Evolutionary conservation across 2,113 vertebrate species (phyloP), one percentile per base, ranked within the genome.

Genomic region (Notothenia rossii): DNA sequence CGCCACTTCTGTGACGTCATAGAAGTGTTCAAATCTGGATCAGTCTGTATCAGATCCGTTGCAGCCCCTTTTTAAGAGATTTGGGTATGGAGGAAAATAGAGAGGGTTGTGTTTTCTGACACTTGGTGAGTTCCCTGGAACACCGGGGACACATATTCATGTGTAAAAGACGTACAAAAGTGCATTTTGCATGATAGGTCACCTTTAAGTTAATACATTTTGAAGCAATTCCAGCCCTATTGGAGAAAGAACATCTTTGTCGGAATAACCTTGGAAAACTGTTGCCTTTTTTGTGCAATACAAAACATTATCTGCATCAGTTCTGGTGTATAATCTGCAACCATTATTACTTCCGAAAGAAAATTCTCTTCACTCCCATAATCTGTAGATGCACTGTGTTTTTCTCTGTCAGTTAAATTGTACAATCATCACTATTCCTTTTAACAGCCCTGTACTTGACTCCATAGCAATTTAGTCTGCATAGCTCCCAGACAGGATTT

Each of bases 341-440:
- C 29, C 4, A 10, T 40, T 25, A 36, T 56, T 69, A 43, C 66
- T 56, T 36, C 25, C 48, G 10, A 17, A 54, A 15, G 36, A 48
- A 74, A 64, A 68, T 71, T 74, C 43, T 20, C 71, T 7, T 59
- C 64, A 61, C 46, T 68, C 29, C 53, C 33, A 50, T 60, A 67
- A 79, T 64, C 59, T 72, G 29, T 67, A 73, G 84, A 84, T 74
- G 36, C n/a, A 29, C 25, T 14, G 62, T 82, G 51, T 58, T 82
- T 75, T 84, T 59, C 13, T 58, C 59, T 71, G 63, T 67, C 73
- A 15, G 56, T 61, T 63, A 84, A 87, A 84, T 65, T 82, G 84
- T 45, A 64, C 79, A 86, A 89, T 87, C 77, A 78, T 79, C 79
- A 72, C 55, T n/a, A 87, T 85, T 82, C 79, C 61, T 74, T 65